Percentiles rank a stretch among this genome's conserved stretches.
phyloP scores from a whole-genome alignment of 2,113 vertebrate species.

The Apodemus speciosus region DNA sequence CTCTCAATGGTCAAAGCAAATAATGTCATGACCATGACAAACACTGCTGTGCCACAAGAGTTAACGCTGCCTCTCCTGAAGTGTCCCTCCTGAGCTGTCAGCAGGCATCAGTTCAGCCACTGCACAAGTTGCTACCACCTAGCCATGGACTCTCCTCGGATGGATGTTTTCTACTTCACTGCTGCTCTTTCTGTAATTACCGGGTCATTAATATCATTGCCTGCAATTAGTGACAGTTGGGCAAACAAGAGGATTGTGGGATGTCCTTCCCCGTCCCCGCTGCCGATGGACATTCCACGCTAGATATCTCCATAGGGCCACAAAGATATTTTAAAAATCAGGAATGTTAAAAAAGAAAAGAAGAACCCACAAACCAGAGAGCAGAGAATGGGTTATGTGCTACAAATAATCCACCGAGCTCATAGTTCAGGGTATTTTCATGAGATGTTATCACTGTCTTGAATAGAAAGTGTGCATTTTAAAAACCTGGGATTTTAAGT shows the following conservation, averaged over 20 bases:
- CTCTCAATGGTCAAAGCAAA: conserved; percentile 83
- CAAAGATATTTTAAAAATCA: conserved; percentile 62
- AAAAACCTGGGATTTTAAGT: conserved; percentile 62
- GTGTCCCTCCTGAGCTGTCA: conserved; percentile 87
- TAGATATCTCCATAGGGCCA: conserved; percentile 23
- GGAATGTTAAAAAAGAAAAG: neutral
- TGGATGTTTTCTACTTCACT: conserved; percentile 87
- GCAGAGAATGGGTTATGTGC: neutral
- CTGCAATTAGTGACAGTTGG: conserved; percentile 85
- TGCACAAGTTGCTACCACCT: conserved; percentile 86
- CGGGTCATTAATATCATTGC: conserved; percentile 92
- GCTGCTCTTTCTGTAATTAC: conserved; percentile 85
- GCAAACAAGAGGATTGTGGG: conserved; percentile 77
- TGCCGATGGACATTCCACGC: conserved; percentile 74
- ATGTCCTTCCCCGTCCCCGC: neutral
- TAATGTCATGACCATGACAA: conserved; percentile 80
- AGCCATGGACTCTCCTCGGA: conserved; percentile 86
- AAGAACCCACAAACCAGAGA: neutral
- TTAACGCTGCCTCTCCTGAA: conserved; percentile 81
- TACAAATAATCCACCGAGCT: conserved; percentile 40
- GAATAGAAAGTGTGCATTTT: neutral
- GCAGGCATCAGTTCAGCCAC: conserved; percentile 84
- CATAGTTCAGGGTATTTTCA: neutral
- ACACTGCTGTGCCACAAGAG: conserved; percentile 77
- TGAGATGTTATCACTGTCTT: conserved; percentile 3